Conservation (phyloP, 2,888 invertebrate species). For the Matsumyia berberina region DNA sequence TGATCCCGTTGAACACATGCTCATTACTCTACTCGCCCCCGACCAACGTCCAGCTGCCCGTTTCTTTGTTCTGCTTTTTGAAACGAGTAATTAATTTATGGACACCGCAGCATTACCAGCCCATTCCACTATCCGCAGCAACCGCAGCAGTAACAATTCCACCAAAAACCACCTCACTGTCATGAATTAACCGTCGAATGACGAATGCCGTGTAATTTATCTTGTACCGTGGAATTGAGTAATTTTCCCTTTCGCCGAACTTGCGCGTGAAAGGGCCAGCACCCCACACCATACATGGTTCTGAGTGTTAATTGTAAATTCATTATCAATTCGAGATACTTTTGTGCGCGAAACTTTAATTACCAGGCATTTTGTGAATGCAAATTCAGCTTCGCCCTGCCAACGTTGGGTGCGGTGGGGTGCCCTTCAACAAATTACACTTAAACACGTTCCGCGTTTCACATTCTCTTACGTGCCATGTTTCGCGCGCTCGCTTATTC, state of each 20-base stretch:
- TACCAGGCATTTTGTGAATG: conserved; percentile 21
- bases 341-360: conserved; percentile 33
- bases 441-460: not conserved
- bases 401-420: too few relatives aligned
- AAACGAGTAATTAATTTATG: conserved; percentile 25
- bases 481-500: not conserved
- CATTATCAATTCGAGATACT: conserved; percentile 49
- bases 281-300: too few relatives aligned
- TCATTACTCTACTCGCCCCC: conserved; percentile 3
- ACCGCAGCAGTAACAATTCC: conserved; percentile 8
- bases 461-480: not conserved
- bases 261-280: conserved; percentile 6
- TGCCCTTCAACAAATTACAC: not conserved
- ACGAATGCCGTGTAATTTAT: conserved; percentile 25
- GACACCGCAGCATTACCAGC: conserved; percentile 7
- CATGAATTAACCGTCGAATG: conserved; percentile 19
- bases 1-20: not conserved
- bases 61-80: not conserved
- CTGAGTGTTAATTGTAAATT: conserved; percentile 48
- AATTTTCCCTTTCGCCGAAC: conserved; percentile 23
- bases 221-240: conserved; percentile 2
- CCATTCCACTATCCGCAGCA: not conserved
- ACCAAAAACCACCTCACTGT: not conserved
- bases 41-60: not conserved
- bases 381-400: not conserved